Evolutionary conservation across 2,888 invertebrate genomes (phyloP).

Genomic region (Sarcophaga rosellei): DNA sequence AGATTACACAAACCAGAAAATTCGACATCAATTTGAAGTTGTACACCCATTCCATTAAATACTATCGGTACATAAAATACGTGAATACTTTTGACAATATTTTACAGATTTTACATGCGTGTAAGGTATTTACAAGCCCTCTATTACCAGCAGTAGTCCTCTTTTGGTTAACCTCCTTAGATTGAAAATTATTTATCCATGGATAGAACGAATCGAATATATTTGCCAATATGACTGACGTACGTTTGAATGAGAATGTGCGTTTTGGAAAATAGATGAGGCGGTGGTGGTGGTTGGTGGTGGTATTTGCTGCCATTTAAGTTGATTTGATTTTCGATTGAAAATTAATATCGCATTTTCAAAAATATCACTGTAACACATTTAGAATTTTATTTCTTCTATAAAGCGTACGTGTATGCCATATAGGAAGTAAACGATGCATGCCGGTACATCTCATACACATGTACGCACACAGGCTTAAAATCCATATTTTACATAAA

Average conservation of each 20-base stretch:
- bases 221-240: too few species aligned
- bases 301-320: conserved; percentile 66
- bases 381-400: conserved; percentile 22
- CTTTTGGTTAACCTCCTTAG: not conserved
- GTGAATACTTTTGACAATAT: too few species aligned
- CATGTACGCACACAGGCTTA: not conserved
- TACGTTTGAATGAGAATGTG: not conserved
- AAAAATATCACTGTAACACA: conserved; percentile 65
- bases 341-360: conserved; percentile 71
- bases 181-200: conserved; percentile 27
- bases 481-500: not conserved
- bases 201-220: not conserved
- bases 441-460: conserved; percentile 28
- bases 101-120: too few species aligned
- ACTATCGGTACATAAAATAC: too few species aligned
- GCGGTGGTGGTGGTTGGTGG: conserved; percentile 2
- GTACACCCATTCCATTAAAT: too few species aligned
- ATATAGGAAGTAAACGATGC: conserved; percentile 14
- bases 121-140: too few species aligned
- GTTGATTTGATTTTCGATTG: conserved; percentile 72
- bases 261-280: not conserved
- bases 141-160: too few species aligned
- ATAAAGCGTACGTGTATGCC: not conserved
- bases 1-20: too few species aligned
- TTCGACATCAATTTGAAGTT: too few species aligned